phyloP scores from a whole-genome alignment of 2,797 vertebrate genomes.

The Platyrinchus mystaceus region DNA sequence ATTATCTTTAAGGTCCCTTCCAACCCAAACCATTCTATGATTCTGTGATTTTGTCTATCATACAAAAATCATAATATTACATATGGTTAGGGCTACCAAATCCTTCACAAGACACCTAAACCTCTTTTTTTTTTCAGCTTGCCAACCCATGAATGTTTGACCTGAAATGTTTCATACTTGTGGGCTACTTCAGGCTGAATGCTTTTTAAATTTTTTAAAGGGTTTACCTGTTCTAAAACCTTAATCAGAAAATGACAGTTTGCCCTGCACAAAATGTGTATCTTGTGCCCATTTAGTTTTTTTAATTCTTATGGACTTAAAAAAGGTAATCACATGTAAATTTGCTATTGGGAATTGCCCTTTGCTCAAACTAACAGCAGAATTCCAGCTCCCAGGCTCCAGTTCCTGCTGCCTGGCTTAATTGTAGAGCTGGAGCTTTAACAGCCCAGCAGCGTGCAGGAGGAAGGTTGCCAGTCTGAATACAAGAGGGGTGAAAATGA shows the following conservation, averaged over 20 bases:
- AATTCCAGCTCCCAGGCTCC: not conserved
- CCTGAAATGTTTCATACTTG: not conserved
- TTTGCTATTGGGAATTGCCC: not conserved
- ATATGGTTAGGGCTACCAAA: not conserved
- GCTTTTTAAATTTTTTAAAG: not conserved
- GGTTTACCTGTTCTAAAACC: not conserved
- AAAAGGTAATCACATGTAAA: not conserved
- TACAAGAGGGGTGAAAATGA: not conserved
- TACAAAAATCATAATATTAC: not conserved
- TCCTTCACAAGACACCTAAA: not conserved
- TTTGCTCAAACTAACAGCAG: not conserved
- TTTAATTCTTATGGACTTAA: not conserved
- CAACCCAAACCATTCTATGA: not conserved
- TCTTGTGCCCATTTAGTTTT: not conserved
- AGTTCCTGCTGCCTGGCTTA: not conserved
- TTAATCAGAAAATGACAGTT: not conserved
- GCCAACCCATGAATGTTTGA: not conserved
- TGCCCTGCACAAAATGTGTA: not conserved
- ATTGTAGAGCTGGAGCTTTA: not conserved
- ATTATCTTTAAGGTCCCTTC: not conserved
- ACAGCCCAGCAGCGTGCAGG: not conserved
- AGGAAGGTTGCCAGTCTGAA: not conserved
- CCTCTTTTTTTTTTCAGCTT: not conserved
- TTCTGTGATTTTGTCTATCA: not conserved
- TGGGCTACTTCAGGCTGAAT: not conserved